Percentiles rank a stretch among this genome's conserved stretches.
Conservation (phyloP, 2,797 vertebrate genomes). For the Poecilia velifera region DNA sequence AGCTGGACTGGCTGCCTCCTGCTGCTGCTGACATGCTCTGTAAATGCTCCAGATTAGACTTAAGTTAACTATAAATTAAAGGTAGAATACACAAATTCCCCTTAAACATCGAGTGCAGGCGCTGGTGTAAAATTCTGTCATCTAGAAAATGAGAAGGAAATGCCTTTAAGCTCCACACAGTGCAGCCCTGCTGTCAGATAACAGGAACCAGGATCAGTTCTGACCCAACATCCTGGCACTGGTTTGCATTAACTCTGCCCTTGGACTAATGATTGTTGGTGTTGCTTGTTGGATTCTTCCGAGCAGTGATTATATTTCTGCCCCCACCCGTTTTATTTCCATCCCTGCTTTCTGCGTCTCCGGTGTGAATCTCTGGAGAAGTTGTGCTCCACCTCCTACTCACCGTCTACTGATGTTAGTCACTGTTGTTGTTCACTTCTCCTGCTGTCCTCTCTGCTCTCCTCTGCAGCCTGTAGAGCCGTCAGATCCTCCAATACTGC, state of each 20-base stretch:
- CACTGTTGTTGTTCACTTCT: slow-evolving; percentile 9
- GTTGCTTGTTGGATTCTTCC: neutral
- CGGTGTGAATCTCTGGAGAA: slow-evolving; percentile 18
- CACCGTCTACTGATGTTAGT: slow-evolving; percentile 30
- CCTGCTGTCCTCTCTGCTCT: slow-evolving; percentile 12
- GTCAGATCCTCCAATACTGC: slow-evolving; percentile 16
- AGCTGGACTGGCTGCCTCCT: neutral
- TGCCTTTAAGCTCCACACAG: neutral
- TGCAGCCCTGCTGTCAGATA: neutral
- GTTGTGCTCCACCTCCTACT: slow-evolving; percentile 30
- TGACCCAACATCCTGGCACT: neutral
- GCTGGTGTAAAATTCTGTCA: neutral
- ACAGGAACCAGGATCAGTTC: neutral
- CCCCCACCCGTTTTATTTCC: neutral
- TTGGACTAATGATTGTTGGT: neutral
- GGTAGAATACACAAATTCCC: neutral
- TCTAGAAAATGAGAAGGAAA: neutral
- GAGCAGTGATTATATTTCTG: slow-evolving; percentile 2
- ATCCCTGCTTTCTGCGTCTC: slow-evolving; percentile 9
- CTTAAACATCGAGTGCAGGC: neutral
- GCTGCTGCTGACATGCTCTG: neutral
- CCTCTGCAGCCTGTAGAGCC: neutral
- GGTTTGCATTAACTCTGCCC: neutral
- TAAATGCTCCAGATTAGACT: neutral
- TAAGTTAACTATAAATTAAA: neutral